Percentiles rank a stretch among this genome's conserved stretches.
Evolutionary conservation across 1,140 invertebrate genomes (phyloP).

Genomic region (Stenopsyche tienmushanensis): DNA sequence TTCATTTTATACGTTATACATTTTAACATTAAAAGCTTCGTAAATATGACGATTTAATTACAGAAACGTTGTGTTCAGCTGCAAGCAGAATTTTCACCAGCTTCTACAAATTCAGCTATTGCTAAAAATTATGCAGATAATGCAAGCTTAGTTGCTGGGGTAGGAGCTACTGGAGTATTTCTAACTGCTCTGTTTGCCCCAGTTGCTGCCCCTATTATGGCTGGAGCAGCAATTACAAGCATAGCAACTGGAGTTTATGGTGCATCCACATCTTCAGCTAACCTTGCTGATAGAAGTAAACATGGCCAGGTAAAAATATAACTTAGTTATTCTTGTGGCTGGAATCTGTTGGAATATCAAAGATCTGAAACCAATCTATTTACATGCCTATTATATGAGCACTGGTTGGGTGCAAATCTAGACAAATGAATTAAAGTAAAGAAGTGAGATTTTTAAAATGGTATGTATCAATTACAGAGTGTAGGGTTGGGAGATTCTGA

Average conservation of each 20-base stretch:
- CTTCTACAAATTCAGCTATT: conserved; percentile 5
- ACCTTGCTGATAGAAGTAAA: conserved; percentile 28
- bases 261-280: conserved; percentile 1
- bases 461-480: neutral
- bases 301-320: conserved; percentile 44
- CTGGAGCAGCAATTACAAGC: conserved; percentile 9
- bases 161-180: conserved; percentile 27
- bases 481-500: conserved; percentile 45
- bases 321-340: neutral
- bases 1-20: too few relatives aligned
- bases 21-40: too few relatives aligned
- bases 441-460: neutral
- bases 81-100: conserved; percentile 12
- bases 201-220: conserved; percentile 20
- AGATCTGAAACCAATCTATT: neutral
- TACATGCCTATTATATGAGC: neutral
- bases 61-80: neutral
- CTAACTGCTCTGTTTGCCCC: conserved; percentile 26
- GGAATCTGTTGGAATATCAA: conserved; percentile 1
- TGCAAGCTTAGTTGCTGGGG: conserved; percentile 9
- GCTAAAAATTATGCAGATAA: conserved; percentile 7
- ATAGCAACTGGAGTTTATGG: conserved; percentile 19
- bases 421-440: neutral
- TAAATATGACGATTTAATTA: neutral
- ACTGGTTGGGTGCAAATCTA: neutral